Base-by-base conservation (phyloP, 1,140 invertebrate species). In the Oscheius sp. region DNA sequence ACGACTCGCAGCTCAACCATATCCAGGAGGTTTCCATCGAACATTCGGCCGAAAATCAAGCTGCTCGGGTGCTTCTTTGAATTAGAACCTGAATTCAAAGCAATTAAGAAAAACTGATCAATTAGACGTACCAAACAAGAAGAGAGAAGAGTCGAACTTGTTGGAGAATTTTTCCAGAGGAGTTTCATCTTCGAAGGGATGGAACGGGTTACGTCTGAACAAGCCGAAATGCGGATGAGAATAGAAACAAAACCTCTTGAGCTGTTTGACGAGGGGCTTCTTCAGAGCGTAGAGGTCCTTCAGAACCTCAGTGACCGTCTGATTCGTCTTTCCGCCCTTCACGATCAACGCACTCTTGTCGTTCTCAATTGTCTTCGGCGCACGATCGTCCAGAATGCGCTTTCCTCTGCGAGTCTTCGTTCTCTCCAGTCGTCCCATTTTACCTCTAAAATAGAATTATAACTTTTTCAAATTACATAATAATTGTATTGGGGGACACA, bases 1-100 rank as follows among this genome's bases (percentile, higher is more conserved):
- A 92, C 91, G 20, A 97, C 88, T 26, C 93, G 92, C 73, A 99
- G 88, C 87, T 99, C 96, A 78, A 95, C 89, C 93, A 99, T 97
- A 83, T 99, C 96, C 45, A 98, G 86, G 31, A 99, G 85, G 58
- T 91, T 90, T 80, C 91, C 88, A 86, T 99, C 92, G 86, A 91
- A 97, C 78, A 92, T 91, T 77, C 96, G 88, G 1, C 90, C 94
- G 71, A 97, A 85, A 35, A 96, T 86, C 52, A 98, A 84, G 87
- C 96, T 97, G 81, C 97, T 89, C 1, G 95, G 95, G 26, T 94
- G 87, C 85, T 99, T 98, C 86, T 98, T 98, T 15, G 85, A 85
- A 75, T 87, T 82, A 4, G 91, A 49, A 29, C 46, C 70, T 18
- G 59, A 35, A 35, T 52, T n/a, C 36, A 63, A 38, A 38, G 20